Evolutionary conservation across 1,140 invertebrate species (phyloP).

Genomic region (Whitmania pigra): DNA sequence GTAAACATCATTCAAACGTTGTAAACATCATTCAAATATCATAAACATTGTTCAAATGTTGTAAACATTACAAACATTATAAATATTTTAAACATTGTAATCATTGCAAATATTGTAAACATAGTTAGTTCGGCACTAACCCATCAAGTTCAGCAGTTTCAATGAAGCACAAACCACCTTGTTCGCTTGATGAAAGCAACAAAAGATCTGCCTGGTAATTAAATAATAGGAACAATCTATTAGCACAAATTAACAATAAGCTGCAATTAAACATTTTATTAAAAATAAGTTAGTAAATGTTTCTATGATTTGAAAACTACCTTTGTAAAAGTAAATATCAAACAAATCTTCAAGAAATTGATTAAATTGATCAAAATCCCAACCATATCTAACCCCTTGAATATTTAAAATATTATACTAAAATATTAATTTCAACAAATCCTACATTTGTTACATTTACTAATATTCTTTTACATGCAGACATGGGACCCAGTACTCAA

Average conservation of each 20-base stretch:
- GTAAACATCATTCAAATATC: neutral
- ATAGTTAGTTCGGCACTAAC: slow-evolving; percentile 8
- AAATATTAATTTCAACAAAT: too few species aligned
- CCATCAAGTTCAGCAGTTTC: slow-evolving; percentile 47
- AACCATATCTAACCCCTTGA: too few species aligned
- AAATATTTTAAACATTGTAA: neutral
- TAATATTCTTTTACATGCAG: too few species aligned
- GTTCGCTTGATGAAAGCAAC: slow-evolving; percentile 52
- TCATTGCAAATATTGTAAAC: neutral
- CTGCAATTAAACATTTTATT: neutral
- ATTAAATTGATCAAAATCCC: too few species aligned
- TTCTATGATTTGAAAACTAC: neutral
- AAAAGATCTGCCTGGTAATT: slow-evolving; percentile 81
- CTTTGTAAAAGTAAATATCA: too few species aligned
- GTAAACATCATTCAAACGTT: neutral
- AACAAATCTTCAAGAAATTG: too few species aligned
- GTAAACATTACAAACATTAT: too few species aligned
- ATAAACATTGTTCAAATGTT: neutral
- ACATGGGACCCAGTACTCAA: too few species aligned
- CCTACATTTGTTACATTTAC: too few species aligned
- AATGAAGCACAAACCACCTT: slow-evolving; percentile 45
- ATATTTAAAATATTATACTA: too few species aligned
- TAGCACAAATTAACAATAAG: neutral
- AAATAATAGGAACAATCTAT: neutral
- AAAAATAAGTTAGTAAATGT: neutral